These are phyloP conservation scores for Aldrovandia affinis DNA, from an alignment of 2,797 vertebrate genomes.

Conservation along the genomic window DNA sequence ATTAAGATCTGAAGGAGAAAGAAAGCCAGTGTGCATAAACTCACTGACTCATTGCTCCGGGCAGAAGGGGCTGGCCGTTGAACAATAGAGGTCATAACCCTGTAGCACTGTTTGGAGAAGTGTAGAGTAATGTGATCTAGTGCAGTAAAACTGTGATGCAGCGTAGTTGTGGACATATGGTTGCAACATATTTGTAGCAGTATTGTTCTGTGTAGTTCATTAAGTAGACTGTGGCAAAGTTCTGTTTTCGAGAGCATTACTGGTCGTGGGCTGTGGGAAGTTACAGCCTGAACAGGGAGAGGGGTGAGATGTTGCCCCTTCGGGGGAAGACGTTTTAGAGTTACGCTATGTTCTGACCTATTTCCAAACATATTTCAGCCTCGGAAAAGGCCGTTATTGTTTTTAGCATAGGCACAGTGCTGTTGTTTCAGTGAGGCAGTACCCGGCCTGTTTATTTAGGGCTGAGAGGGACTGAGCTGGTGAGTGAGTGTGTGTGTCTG, in stretches of 20 bases:
- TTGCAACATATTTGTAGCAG: not conserved
- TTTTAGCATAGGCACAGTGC: conserved; percentile 24
- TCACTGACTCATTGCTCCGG: not conserved
- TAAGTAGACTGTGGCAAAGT: not conserved
- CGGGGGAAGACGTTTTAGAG: not conserved
- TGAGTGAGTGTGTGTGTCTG: conserved; percentile 23
- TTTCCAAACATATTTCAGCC: conserved; percentile 21
- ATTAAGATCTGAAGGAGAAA: not conserved
- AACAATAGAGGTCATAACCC: not conserved
- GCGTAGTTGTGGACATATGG: not conserved
- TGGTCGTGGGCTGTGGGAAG: not conserved
- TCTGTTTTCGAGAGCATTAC: not conserved
- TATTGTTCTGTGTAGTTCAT: not conserved
- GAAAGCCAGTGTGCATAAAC: not conserved
- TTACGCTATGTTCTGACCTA: conserved; percentile 11
- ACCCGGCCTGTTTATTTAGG: conserved; percentile 46
- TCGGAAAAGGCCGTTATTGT: conserved; percentile 38
- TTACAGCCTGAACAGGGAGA: conserved; percentile 3
- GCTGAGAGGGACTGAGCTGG: conserved; percentile 13
- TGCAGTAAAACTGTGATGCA: not conserved
- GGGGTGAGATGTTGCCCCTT: not conserved
- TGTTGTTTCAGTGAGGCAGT: conserved; percentile 44
- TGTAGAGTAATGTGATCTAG: not conserved
- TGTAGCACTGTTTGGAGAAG: not conserved
- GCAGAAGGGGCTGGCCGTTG: not conserved